Percentiles rank a stretch among this genome's conserved stretches.
phyloP scores from a whole-genome alignment of 1,140 invertebrate genomes.

The Camponotus pennsylvanicus region DNA sequence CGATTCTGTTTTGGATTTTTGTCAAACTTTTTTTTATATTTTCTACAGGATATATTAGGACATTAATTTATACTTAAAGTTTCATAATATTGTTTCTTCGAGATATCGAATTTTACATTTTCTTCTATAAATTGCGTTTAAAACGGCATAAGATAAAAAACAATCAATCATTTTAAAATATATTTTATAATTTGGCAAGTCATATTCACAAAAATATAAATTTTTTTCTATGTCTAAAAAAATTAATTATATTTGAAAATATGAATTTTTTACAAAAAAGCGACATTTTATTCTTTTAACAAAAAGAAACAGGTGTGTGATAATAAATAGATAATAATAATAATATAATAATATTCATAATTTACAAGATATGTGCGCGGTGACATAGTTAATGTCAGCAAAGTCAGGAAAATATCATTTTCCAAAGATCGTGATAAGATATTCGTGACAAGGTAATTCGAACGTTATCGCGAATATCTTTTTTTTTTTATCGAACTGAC shows the following conservation, averaged over 20 bases:
- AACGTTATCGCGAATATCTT: constrained; percentile 19
- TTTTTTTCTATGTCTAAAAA: background rate
- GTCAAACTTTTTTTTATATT: background rate
- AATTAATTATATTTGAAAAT: background rate
- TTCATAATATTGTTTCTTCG: background rate
- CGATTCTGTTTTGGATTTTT: too few relatives aligned
- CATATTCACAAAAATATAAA: background rate
- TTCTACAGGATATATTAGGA: too few relatives aligned
- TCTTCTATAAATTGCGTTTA: background rate
- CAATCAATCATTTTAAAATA: background rate
- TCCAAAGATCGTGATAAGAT: constrained; percentile 35
- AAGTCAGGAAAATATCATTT: constrained; percentile 12
- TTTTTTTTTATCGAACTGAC: constrained; percentile 23
- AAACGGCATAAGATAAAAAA: background rate
- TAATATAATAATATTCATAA: background rate
- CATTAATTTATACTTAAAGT: background rate
- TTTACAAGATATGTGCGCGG: background rate
- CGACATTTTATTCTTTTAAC: background rate
- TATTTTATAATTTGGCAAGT: background rate
- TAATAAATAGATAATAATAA: background rate
- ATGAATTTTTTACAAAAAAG: background rate
- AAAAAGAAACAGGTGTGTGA: background rate
- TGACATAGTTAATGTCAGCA: background rate
- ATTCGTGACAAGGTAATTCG: background rate
- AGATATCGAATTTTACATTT: background rate